These are phyloP conservation scores for Euphydryas editha DNA, from an alignment of 2,888 invertebrate species.

Conservation along the genomic window DNA sequence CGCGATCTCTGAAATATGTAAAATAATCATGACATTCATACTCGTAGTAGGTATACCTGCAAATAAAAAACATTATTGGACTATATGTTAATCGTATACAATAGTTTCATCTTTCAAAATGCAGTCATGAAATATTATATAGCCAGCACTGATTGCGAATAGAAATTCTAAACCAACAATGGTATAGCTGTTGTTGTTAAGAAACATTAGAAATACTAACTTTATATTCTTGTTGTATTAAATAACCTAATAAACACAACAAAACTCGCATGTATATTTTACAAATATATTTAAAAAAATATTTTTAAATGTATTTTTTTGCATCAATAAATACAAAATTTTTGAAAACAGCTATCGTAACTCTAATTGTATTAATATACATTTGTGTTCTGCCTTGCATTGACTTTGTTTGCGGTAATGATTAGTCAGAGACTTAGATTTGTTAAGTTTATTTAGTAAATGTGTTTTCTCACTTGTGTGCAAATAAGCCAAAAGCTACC, in stretches of 20 bases:
- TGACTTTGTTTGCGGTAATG: constrained; percentile 47
- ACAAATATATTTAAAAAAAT: no score
- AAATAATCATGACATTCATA: constrained; percentile 43
- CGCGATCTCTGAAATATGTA: constrained; percentile 24
- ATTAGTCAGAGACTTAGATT: constrained; percentile 51
- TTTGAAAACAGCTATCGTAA: constrained; percentile 17
- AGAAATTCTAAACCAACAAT: background rate
- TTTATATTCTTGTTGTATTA: background rate
- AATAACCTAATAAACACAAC: no score
- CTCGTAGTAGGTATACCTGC: constrained; percentile 15
- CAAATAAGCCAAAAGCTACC: constrained; percentile 54
- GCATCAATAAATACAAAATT: background rate
- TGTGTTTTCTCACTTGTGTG: constrained; percentile 54
- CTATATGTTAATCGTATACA: constrained; percentile 7
- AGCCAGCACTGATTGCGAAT: background rate
- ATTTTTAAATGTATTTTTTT: background rate
- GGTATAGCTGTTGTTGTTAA: background rate
- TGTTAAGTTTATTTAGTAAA: constrained; percentile 55
- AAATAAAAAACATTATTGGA: background rate
- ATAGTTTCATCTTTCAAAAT: constrained; percentile 9
- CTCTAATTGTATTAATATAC: constrained; percentile 48
- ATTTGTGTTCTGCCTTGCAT: constrained; percentile 43
- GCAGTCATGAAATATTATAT: constrained; percentile 2
- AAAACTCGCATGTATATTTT: background rate
- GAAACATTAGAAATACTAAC: background rate